A percentile compares a stretch with the other conserved stretches of the same genome.
Conservation (phyloP, 2,113 vertebrate species). For the Paradoxurus hermaphroditus region DNA sequence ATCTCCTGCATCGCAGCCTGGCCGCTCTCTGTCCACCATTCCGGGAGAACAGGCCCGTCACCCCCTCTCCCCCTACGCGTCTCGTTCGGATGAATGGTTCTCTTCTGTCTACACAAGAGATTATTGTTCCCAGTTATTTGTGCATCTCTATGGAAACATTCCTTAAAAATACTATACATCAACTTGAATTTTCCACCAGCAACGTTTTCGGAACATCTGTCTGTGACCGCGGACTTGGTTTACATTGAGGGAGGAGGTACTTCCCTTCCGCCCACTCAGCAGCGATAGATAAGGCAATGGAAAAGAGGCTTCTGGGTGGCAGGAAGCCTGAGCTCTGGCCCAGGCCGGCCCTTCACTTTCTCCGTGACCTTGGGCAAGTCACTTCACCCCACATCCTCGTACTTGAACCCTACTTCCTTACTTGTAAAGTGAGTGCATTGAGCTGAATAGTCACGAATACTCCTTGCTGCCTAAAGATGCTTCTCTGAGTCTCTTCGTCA, state of each 20-base stretch:
- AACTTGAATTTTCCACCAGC: slow-evolving; percentile 43
- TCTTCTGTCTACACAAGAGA: slow-evolving; percentile 38
- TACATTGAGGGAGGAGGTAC: background rate
- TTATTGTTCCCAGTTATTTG: slow-evolving; percentile 43
- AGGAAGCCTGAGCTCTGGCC: slow-evolving; percentile 5
- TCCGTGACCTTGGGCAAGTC: background rate
- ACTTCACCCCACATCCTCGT: background rate
- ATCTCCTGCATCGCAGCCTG: background rate
- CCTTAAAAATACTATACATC: slow-evolving; percentile 10
- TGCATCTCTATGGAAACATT: slow-evolving; percentile 64
- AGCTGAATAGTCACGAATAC: fast-evolving
- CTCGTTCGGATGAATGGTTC: slow-evolving; percentile 10
- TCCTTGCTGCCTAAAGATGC: background rate
- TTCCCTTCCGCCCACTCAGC: background rate
- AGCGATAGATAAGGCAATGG: background rate
- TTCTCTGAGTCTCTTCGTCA: background rate
- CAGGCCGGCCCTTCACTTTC: background rate
- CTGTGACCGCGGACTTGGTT: background rate
- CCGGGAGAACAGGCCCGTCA: background rate
- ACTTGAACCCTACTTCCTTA: background rate
- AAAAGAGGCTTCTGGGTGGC: background rate
- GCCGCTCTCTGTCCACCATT: background rate
- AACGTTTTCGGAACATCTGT: background rate
- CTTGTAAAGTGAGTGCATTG: background rate
- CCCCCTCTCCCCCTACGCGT: fast-evolving